Conservation (phyloP, 2,888 invertebrate species). For the Drymonia ruficornis region DNA sequence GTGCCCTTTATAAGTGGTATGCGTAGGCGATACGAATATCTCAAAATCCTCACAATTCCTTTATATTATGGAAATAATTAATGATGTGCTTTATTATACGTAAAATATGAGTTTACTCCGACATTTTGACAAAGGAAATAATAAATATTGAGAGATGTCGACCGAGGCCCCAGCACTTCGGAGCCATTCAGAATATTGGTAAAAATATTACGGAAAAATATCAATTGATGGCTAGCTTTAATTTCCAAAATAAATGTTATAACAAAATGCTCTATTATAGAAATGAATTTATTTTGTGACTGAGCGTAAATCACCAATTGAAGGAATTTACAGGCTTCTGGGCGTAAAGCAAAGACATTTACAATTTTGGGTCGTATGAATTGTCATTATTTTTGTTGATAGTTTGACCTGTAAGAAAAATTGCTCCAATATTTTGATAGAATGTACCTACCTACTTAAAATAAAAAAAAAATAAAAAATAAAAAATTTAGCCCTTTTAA, state of each 20-base stretch:
- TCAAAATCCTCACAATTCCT: not conserved
- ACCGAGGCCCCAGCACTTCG: constrained; percentile 8
- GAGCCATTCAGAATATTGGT: constrained; percentile 12
- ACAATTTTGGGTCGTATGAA: no score
- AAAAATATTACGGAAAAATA: constrained; percentile 9
- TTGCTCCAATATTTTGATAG: no score
- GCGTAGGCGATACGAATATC: not conserved
- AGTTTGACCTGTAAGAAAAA: no score
- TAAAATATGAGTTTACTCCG: constrained; percentile 15
- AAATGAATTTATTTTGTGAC: no score
- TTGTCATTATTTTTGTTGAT: no score
- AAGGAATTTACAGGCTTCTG: no score
- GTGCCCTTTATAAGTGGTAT: not conserved
- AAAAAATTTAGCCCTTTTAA: no score
- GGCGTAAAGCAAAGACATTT: no score
- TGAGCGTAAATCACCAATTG: no score
- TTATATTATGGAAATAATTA: constrained; percentile 11
- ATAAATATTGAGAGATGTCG: constrained; percentile 31
- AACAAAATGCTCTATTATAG: no score
- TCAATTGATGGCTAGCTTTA: not conserved
- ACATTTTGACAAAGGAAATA: constrained; percentile 27
- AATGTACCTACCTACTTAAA: no score
- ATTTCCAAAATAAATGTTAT: not conserved
- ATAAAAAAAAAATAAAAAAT: no score
- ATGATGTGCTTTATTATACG: constrained; percentile 8